Conservation (phyloP, 2,797 vertebrate species). For the Anguilla pacifica region DNA sequence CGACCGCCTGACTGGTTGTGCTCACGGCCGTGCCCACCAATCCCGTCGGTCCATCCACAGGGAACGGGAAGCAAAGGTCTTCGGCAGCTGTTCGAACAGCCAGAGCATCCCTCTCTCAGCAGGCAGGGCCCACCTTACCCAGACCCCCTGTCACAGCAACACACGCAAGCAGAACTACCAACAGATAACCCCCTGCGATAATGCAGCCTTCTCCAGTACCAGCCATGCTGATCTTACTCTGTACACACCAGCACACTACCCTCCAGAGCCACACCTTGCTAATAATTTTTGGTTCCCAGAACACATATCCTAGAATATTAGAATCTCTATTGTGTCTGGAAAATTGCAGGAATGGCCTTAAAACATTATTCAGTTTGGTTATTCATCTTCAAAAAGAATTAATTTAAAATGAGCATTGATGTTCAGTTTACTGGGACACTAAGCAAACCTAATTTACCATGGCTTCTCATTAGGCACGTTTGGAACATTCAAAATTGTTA, state of each 20-base stretch:
- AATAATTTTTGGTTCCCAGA: neutral
- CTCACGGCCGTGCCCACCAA: neutral
- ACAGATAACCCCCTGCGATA: neutral
- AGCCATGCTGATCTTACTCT: neutral
- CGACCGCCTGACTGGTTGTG: neutral
- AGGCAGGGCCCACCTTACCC: neutral
- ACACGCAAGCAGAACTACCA: neutral
- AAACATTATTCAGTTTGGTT: too few species aligned
- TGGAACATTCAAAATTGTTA: neutral
- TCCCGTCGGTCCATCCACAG: neutral
- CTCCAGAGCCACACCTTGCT: neutral
- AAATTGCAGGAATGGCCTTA: too few species aligned
- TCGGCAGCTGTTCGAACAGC: neutral
- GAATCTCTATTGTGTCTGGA: neutral
- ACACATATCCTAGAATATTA: neutral
- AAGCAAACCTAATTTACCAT: too few species aligned
- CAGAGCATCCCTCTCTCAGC: neutral
- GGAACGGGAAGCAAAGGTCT: neutral
- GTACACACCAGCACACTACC: neutral
- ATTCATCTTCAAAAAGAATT: too few species aligned
- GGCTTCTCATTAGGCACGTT: too few species aligned
- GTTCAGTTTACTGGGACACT: too few species aligned
- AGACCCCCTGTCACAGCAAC: too few species aligned
- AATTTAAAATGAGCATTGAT: too few species aligned
- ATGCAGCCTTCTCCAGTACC: neutral